phyloP scores from a whole-genome alignment of 1,140 invertebrate genomes.

The Brachionus rotundiformis region DNA sequence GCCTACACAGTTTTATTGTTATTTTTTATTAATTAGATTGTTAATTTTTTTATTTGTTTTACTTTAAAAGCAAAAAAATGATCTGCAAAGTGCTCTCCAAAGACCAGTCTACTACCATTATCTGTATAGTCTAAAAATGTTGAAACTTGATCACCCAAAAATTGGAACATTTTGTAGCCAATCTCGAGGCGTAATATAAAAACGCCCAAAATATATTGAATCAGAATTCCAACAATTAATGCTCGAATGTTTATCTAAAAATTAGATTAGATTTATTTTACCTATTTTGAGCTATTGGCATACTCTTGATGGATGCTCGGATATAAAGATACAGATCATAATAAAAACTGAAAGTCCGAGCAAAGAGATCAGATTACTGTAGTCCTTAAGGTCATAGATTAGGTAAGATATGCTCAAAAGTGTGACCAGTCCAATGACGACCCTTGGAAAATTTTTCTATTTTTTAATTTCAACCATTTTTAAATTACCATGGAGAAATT shows the following conservation, averaged over 20 bases:
- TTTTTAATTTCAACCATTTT: too few relatives aligned
- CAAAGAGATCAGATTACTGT: conserved; percentile 1
- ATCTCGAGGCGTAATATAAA: conserved; percentile 78
- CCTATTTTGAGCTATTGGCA: background rate
- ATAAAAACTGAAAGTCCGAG: conserved; percentile 17
- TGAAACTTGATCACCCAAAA: conserved; percentile 71
- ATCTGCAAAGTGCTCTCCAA: conserved; percentile 71
- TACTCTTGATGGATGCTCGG: conserved; percentile 32
- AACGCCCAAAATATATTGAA: conserved; percentile 81
- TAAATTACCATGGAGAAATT: conserved; percentile 33
- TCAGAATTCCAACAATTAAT: conserved; percentile 74
- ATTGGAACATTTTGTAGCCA: conserved; percentile 75
- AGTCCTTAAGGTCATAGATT: conserved; percentile 13
- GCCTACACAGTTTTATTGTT: conserved; percentile 66
- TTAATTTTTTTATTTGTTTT: conserved; percentile 23
- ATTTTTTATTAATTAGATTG: background rate
- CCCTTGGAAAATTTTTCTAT: background rate
- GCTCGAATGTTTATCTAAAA: conserved; percentile 54
- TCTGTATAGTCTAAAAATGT: conserved; percentile 76
- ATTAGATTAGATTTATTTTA: background rate
- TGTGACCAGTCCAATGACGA: background rate
- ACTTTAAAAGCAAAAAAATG: conserved; percentile 70
- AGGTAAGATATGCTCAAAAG: background rate
- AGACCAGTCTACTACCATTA: conserved; percentile 78
- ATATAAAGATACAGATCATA: conserved; percentile 43